Evolutionary conservation across 2,113 vertebrate genomes (phyloP).

Genomic region (Rhodinocichla rosea): DNA sequence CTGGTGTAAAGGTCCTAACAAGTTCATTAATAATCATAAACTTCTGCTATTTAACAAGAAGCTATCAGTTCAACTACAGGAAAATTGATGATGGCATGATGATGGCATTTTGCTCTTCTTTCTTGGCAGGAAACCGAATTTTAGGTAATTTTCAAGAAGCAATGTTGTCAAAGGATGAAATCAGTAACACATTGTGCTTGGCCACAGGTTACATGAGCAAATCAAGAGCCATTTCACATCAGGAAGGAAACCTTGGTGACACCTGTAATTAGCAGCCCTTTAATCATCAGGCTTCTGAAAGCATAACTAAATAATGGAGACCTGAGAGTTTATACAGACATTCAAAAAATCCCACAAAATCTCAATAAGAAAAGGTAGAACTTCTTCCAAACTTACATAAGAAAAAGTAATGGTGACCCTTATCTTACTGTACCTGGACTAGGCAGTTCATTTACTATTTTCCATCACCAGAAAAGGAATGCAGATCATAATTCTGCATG

Average conservation of each 20-base stretch:
- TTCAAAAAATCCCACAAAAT: neutral
- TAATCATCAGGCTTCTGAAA: neutral
- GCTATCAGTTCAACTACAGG: neutral
- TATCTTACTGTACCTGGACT: neutral
- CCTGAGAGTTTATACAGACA: neutral
- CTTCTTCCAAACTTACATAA: neutral
- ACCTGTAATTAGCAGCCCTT: neutral
- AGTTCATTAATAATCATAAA: neutral
- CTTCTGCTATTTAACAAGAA: conserved; percentile 2
- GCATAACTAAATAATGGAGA: neutral
- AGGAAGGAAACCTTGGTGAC: neutral
- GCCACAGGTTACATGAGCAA: neutral
- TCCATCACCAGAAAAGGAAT: neutral
- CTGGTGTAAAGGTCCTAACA: neutral
- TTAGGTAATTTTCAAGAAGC: neutral
- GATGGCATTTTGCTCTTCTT: neutral
- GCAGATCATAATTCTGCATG: neutral
- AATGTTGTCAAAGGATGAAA: neutral
- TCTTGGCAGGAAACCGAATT: neutral
- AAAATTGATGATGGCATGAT: neutral
- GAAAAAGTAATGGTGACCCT: neutral
- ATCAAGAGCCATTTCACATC: neutral
- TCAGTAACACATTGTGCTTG: neutral
- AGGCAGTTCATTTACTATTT: neutral
- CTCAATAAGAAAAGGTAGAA: neutral